Evolutionary conservation across 2,888 invertebrate genomes (phyloP), one percentile per base, ranked within the genome.

Genomic region (Hipparchia sbordonii): DNA sequence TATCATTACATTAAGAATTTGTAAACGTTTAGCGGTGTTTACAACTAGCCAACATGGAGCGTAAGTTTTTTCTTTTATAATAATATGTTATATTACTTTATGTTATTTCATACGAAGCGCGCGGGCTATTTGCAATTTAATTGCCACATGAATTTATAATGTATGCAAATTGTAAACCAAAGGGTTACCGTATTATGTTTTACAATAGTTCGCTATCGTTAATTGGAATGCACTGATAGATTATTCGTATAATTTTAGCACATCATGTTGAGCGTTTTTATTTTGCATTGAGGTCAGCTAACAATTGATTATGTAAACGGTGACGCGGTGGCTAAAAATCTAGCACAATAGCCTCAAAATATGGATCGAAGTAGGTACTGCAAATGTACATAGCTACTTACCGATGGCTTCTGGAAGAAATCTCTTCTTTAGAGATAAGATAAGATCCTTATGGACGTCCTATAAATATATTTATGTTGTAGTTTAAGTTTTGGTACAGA

Each of bases 1-100:
- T 89, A 89, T 89, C 89, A 80, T 77, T 82, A 80, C 82, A 51
- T 76, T 81, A 85, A 82, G 82, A 82, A 79, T 81, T 80, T 79
- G 84, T 85, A 77, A 82, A 83, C 82, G 84, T 78, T 78, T 80
- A 59, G 46, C 81, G 78, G 78, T 84, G 85, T 82, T 80, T 79
- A 82, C 79, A 76, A 65, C 74, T 72, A 78, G 77, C 79, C 79
- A 80, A 81, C 85, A 88, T 88, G 88, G 85, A 89, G 82, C 77
- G 88, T 88, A 80, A 88, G 87, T 89, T 79, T 76, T 79, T 78
- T 72, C 66, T 68, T 39, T 23, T 60, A 39, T 45, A 59, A 61
- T 52, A 51, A 68, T 63, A 57, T 69, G 39, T 56, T 52, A 39
- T 45, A 65, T 52, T 5, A 7, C 56, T 54, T 63, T 45, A 65